phyloP scores from a whole-genome alignment of 2,113 vertebrate genomes.

The Microtus ochrogaster region DNA sequence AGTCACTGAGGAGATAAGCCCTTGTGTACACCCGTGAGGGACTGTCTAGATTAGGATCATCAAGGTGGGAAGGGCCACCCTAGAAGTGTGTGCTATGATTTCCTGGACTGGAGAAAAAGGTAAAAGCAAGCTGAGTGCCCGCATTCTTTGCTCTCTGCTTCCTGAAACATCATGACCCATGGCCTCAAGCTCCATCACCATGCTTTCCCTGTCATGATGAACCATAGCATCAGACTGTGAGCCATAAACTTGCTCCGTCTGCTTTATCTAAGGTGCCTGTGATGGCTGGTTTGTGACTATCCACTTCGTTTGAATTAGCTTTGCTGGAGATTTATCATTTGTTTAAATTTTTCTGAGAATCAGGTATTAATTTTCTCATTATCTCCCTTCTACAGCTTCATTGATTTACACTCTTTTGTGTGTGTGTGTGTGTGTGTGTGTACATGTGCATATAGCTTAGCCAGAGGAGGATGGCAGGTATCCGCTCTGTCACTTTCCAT shows the following conservation, averaged over 20 bases:
- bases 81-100: too few species aligned
- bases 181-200: too few species aligned
- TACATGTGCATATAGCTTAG: not conserved
- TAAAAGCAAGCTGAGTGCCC: not conserved
- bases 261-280: not conserved
- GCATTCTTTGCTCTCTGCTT: not conserved
- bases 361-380: not conserved
- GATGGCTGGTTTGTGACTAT: rapidly evolving
- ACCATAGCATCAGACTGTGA: not conserved
- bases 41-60: not conserved
- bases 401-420: not conserved
- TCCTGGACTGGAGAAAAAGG: too few species aligned
- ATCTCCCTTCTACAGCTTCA: not conserved
- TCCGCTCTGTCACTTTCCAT: too few species aligned
- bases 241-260: not conserved
- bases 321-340: not conserved
- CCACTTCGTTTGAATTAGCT: not conserved
- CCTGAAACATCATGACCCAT: not conserved
- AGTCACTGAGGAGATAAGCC: not conserved
- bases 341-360: not conserved
- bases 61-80: not conserved
- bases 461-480: too few species aligned
- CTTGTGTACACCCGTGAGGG: not conserved
- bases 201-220: not conserved
- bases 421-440: too few species aligned